phyloP scores from a whole-genome alignment of 2,888 invertebrate species.

The Cylloceria caligata region DNA sequence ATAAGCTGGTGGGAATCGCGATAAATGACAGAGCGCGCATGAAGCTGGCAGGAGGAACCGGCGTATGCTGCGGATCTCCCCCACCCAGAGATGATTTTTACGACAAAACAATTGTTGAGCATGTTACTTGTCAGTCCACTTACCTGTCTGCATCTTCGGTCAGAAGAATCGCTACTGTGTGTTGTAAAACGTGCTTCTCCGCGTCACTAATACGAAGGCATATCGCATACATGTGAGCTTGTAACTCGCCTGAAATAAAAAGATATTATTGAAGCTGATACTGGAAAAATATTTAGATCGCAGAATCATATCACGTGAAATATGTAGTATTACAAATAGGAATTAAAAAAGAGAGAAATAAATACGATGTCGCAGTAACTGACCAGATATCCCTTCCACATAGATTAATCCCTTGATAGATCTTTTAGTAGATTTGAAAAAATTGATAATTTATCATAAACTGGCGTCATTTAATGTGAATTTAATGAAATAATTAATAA shows the following conservation, averaged over 20 bases:
- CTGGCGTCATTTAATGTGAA: too few species aligned
- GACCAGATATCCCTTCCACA: background rate
- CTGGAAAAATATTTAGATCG: background rate
- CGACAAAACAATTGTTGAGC: conserved; percentile 74
- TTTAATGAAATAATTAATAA: too few species aligned
- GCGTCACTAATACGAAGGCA: conserved; percentile 8
- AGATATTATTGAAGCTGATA: background rate
- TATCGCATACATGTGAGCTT: background rate
- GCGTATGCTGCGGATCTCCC: conserved; percentile 71
- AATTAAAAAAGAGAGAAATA: too few species aligned
- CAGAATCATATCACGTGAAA: background rate
- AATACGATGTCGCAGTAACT: background rate
- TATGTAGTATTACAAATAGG: background rate
- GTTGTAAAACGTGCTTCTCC: conserved; percentile 15
- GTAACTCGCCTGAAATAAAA: background rate
- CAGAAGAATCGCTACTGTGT: conserved; percentile 7
- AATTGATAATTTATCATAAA: too few species aligned
- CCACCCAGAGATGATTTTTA: conserved; percentile 69
- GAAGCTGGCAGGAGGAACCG: conserved; percentile 26
- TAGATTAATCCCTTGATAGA: too few species aligned
- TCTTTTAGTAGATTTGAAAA: too few species aligned
- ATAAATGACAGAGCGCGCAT: conserved; percentile 72
- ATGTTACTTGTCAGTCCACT: conserved; percentile 12
- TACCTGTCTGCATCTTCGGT: background rate
- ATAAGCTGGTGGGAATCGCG: conserved; percentile 78